phyloP scores from a whole-genome alignment of 2,797 vertebrate genomes.

The Lindbergichthys nudifrons region DNA sequence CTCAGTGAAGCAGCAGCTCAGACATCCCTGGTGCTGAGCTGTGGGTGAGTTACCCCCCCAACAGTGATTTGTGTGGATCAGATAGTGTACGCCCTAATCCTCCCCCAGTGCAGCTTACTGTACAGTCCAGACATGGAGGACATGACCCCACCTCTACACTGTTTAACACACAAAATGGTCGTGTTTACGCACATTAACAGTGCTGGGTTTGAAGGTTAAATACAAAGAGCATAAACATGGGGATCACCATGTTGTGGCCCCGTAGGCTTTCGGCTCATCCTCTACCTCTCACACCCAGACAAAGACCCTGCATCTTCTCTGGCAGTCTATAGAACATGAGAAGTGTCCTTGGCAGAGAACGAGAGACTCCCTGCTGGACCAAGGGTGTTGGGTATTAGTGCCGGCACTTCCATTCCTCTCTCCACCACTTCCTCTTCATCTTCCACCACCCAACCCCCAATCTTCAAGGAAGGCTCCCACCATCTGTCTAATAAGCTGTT shows the following conservation, averaged over 20 bases:
- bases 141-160: conserved; percentile 62
- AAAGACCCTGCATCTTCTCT: conserved; percentile 49
- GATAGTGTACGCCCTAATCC: conserved; percentile 78
- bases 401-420: conserved; percentile 30
- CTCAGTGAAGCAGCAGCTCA: conserved; percentile 51
- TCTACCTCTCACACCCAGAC: conserved; percentile 40
- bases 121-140: conserved; percentile 72
- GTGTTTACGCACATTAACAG: conserved; percentile 15
- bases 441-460: conserved; percentile 54
- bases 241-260: conserved; percentile 36
- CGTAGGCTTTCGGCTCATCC: conserved; percentile 24
- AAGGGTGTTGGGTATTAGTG: conserved; percentile 46
- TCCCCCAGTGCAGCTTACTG: conserved; percentile 70
- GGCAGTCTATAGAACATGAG: conserved; percentile 37
- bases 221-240: conserved; percentile 31
- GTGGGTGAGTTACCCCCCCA: conserved; percentile 59
- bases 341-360: conserved; percentile 54
- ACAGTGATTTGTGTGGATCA: conserved; percentile 78
- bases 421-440: conserved; percentile 37
- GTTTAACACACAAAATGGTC: conserved; percentile 25
- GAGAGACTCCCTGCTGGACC: conserved; percentile 49
- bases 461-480: conserved; percentile 54
- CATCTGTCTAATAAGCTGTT: conserved; percentile 77
- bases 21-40: conserved; percentile 50
- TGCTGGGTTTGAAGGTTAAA: conserved; percentile 43